Base-by-base conservation (phyloP, 2,797 vertebrate species). In the Hoplostethus mediterraneus region DNA sequence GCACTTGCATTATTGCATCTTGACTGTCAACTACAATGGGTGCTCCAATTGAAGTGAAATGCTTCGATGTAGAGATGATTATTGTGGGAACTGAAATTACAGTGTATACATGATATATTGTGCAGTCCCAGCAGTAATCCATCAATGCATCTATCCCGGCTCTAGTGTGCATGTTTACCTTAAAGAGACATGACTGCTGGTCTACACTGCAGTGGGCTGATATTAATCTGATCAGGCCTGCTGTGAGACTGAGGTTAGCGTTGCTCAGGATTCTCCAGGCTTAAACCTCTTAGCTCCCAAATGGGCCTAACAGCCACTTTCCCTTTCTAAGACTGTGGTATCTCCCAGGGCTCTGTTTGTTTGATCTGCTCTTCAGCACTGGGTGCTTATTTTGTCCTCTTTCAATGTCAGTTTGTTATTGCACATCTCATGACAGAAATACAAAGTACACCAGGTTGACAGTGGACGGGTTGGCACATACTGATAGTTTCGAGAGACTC, bases 211-310 rank as follows among this genome's bases (percentile, higher is more conserved):
- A 57, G 76, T 62, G 44, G n/a, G 63, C 66, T 65, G 38, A 69
- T 52, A 82, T 73, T 86, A 89, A 90, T 89, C 80, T 88, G 76
- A 80, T 85, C 68, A 52, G 61, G 52, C 47, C 67, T 75, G 69
- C 78, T 71, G 78, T 55, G 78, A 77, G 71, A 57, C 73, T 74
- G 57, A 77, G 71, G 75, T 81, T 89, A 65, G 65, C 16, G 14
- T 71, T 55, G 59, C 67, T 78, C 21, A 58, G 79, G 81, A 81
- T 89, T 77, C 60, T 79, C 54, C 42, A 3, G 33, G 63, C 11
- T 28, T 89, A 86, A 91, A 89, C 86, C 83, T 81, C 75, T 90
- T 87, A 80, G 51, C 57, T 77, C 42, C 48, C 55, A 80, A 55
- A 73, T 49, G 42, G 21, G 52, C 71, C 79, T 31, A 57, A 66